Percentiles rank a stretch among this genome's conserved stretches.
These are phyloP conservation scores for Bathynomus jamesi DNA, from an alignment of 1,140 invertebrate species.

Conservation along the genomic window DNA sequence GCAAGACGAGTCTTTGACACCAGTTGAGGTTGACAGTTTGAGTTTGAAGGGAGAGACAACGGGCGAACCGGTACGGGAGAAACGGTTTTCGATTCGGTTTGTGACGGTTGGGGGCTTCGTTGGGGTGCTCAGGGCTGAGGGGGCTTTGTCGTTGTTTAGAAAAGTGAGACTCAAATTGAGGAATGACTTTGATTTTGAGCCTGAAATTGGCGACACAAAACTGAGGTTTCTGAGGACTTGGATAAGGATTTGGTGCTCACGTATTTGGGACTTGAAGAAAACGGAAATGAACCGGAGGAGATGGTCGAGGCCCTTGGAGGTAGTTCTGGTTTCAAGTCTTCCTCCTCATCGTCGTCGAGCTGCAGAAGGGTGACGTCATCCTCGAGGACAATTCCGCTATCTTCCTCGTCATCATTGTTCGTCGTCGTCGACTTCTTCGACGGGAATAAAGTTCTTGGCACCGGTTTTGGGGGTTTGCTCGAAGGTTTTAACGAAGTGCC, in stretches of 20 bases:
- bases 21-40: not conserved
- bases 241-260: not conserved
- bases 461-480: not conserved
- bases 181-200: not conserved
- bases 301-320: not conserved
- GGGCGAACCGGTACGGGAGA: not conserved
- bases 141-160: not conserved
- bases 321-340: too few relatives aligned
- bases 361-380: not conserved
- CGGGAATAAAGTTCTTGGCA: not conserved
- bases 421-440: not conserved
- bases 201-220: not conserved
- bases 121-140: not conserved
- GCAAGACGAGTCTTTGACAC: not conserved
- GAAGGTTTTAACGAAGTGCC: too few relatives aligned
- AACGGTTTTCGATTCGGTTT: not conserved
- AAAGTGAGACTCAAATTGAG: not conserved
- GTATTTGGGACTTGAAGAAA: not conserved
- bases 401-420: not conserved
- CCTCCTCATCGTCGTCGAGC: not conserved
- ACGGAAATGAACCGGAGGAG: not conserved
- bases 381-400: not conserved
- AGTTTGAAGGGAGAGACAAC: not conserved
- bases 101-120: not conserved
- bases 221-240: not conserved